A percentile compares a stretch with the other conserved stretches of the same genome.
These are phyloP conservation scores for Coecobrya sp. DNA, from an alignment of 2,888 invertebrate species.

Conservation along the genomic window DNA sequence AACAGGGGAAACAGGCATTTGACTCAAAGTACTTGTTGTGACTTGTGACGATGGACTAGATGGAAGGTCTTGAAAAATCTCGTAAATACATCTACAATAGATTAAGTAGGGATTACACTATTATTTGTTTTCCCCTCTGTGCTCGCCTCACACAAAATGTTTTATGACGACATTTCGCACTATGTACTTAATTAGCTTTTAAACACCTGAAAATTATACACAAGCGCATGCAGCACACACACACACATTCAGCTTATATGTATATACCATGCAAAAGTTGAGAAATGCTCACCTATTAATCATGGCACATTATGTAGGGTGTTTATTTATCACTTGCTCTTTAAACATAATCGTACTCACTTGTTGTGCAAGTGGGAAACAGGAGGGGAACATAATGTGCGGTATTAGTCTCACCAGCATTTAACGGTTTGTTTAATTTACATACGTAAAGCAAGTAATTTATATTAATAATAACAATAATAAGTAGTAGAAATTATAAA, in stretches of 20 bases:
- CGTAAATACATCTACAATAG: not conserved
- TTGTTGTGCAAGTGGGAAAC: not conserved
- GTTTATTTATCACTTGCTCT: conserved; percentile 40
- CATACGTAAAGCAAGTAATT: not conserved
- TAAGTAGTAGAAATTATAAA: not conserved
- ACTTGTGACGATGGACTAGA: not conserved
- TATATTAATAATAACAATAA: not conserved
- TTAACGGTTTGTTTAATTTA: conserved; percentile 21
- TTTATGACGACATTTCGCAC: conserved; percentile 60
- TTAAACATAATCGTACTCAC: not conserved
- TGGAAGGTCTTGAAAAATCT: not conserved
- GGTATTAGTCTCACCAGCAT: not conserved
- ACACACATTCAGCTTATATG: not conserved
- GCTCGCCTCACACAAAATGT: not conserved
- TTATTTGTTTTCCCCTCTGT: conserved; percentile 10
- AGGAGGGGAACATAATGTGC: conserved; percentile 15
- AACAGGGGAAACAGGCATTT: not conserved
- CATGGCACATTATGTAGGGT: conserved; percentile 11
- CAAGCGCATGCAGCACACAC: not conserved
- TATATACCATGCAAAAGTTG: not conserved
- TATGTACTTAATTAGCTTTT: conserved; percentile 39
- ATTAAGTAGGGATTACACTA: not conserved
- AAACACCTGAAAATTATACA: conserved; percentile 52
- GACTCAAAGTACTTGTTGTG: not conserved
- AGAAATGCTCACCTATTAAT: conserved; percentile 32